These are phyloP conservation scores for Strix occidentalis DNA, from an alignment of 2,797 vertebrate species.

Conservation along the genomic window DNA sequence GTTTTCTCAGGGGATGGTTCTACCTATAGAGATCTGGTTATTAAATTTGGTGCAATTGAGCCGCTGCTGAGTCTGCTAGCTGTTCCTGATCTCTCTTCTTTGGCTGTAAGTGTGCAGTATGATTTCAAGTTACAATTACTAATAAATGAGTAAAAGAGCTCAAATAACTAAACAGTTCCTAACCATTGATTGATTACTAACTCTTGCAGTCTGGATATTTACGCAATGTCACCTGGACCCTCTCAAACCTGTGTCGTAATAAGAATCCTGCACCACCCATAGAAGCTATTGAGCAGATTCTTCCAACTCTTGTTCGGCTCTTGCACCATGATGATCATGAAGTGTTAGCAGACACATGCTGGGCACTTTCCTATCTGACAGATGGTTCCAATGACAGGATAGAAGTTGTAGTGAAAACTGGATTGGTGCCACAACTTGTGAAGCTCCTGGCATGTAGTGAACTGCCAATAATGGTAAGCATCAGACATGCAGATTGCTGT, in stretches of 20 bases:
- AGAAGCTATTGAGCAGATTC: conserved; percentile 85
- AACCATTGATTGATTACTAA: not conserved
- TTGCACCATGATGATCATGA: conserved; percentile 88
- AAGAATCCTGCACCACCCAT: conserved; percentile 94
- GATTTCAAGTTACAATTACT: not conserved
- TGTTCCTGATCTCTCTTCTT: conserved; percentile 85
- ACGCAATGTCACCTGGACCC: conserved; percentile 94
- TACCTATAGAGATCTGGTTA: conserved; percentile 88
- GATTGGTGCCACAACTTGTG: conserved; percentile 87
- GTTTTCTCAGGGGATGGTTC: conserved; percentile 89
- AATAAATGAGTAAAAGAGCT: not conserved
- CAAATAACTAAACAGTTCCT: not conserved
- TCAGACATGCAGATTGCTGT: not conserved
- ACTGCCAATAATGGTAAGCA: conserved; percentile 87
- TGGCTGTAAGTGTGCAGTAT: conserved; percentile 82
- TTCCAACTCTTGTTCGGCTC: conserved; percentile 87
- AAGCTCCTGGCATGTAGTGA: conserved; percentile 86
- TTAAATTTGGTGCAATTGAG: conserved; percentile 91
- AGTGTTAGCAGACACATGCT: conserved; percentile 92
- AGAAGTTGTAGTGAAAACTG: conserved; percentile 89
- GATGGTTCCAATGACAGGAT: conserved; percentile 97
- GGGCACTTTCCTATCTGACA: conserved; percentile 95
- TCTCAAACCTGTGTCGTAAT: conserved; percentile 97
- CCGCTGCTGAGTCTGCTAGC: conserved; percentile 88
- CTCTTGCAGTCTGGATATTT: conserved; percentile 85